These are phyloP conservation scores for Camelus bactrianus DNA, from an alignment of 2,113 vertebrate genomes.

Conservation along the genomic window DNA sequence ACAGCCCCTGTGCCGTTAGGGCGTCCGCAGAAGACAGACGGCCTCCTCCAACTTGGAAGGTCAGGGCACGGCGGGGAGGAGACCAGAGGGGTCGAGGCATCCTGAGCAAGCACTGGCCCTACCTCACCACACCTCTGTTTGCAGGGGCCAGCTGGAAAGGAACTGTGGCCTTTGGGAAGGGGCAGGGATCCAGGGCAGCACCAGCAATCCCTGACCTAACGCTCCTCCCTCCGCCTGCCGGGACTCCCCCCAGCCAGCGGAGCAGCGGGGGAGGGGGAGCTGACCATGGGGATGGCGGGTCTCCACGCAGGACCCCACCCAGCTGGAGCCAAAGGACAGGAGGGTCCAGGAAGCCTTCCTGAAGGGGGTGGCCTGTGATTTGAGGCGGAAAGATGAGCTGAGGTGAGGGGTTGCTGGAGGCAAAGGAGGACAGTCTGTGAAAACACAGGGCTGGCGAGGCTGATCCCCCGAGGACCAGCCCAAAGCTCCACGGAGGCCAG, in stretches of 20 bases:
- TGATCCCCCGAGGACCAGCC: neutral
- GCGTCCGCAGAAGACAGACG: neutral
- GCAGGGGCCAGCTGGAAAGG: neutral
- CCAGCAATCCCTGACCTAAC: neutral
- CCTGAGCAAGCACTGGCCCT: neutral
- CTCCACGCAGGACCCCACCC: neutral
- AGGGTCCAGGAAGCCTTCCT: neutral
- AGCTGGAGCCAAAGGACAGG: neutral
- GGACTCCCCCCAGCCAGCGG: neutral
- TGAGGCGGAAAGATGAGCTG: neutral
- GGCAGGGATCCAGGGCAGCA: too few relatives aligned
- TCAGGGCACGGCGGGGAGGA: neutral
- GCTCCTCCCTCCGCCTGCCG: neutral
- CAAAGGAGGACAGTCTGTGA: neutral
- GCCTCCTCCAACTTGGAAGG: rapidly evolving
- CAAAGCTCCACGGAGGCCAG: neutral
- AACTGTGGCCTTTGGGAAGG: neutral
- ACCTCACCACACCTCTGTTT: neutral
- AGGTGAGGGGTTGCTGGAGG: neutral
- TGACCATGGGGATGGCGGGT: too few relatives aligned
- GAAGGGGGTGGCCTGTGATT: neutral
- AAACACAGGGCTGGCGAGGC: neutral
- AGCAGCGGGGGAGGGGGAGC: too few relatives aligned
- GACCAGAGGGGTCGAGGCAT: neutral
- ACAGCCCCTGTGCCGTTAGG: neutral